Base-by-base conservation (phyloP, 2,113 vertebrate species). In the Nyctibius bracteatus region DNA sequence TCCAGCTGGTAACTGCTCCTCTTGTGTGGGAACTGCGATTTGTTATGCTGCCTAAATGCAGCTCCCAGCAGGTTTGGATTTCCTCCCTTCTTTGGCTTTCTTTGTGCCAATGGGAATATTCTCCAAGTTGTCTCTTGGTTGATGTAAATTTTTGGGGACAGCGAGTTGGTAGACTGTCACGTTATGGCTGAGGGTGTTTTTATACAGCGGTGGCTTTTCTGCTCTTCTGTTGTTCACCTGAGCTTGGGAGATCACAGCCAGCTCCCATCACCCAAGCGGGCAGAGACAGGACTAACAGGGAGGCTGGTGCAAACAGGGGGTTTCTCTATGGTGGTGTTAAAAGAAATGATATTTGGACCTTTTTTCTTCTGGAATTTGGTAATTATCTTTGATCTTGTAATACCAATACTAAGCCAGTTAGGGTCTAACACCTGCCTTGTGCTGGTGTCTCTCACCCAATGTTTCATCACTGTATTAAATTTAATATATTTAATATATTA, bases 201-300 rank as follows among this genome's bases (percentile, higher is more conserved):
- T n/a, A 6, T 19, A 5, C 18, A 11, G 30, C 2, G 1, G 11
- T 27, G 44, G 2, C 9, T 54, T 43, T 11, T 43, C 11, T 9
- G 8, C 5, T 66, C 9, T n/a, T 28, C 27, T 68, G 23, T 12
- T 31, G 14, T 2, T 44, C 35, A 2, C 30, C 10, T 20, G 37
- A 21, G 13, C 21, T 41, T 47, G 17, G 24, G 44, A 4, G 16
- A 9, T 65, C 9, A 1, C 25, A 23, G 8, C 22, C 57, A 3
- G 4, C 22, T 61, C 58, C 57, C 21, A 0, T 24, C 39, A 8
- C 2, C 31, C 25, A 8, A 3, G 35, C 0, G 6, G 73, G 80
- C 41, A 37, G 41, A 55, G 47, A 3, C 5, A 1, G 59, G 37
- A 9, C 14, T 10, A 5, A 0, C 3, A 4, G 8, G 2, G 1